Conservation (phyloP, 2,797 vertebrate genomes). For the Chaenodraco wilsoni region DNA sequence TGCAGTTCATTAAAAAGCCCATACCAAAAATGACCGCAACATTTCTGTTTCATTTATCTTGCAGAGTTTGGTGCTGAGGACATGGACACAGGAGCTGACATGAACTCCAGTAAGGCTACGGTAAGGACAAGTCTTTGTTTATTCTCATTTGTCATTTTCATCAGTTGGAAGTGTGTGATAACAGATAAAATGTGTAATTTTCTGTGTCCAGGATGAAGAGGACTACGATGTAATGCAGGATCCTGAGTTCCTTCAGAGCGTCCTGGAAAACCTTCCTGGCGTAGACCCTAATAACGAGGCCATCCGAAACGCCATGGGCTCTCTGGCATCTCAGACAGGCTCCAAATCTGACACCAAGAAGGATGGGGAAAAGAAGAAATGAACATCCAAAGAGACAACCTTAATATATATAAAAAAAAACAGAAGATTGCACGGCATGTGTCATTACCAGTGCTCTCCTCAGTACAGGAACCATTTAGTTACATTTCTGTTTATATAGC, state of each 20-base stretch:
- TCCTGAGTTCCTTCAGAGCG: constrained; percentile 96
- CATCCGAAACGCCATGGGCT: constrained; percentile 96
- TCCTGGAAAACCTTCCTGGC: constrained; percentile 93
- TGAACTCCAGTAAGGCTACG: constrained; percentile 74
- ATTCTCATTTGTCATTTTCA: background rate
- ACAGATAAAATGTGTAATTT: background rate
- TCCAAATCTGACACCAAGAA: constrained; percentile 87
- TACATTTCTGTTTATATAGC: constrained; percentile 39
- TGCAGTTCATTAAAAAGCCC: background rate
- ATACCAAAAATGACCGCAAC: background rate
- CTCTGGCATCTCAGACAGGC: constrained; percentile 88
- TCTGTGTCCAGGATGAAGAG: constrained; percentile 87
- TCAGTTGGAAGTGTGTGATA: background rate
- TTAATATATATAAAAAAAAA: constrained; percentile 45
- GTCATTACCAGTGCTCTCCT: constrained; percentile 50
- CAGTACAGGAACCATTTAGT: constrained; percentile 21
- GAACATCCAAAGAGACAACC: constrained; percentile 38
- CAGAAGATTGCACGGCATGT: constrained; percentile 56
- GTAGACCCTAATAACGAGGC: constrained; percentile 97
- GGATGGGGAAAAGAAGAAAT: constrained; percentile 89
- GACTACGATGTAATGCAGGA: constrained; percentile 98
- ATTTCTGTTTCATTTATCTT: constrained; percentile 15
- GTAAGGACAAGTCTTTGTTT: constrained; percentile 35
- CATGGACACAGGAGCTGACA: constrained; percentile 76
- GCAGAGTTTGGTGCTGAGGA: constrained; percentile 75